Conservation (phyloP, 2,888 invertebrate species). For the Caradrina clavipalpis region DNA sequence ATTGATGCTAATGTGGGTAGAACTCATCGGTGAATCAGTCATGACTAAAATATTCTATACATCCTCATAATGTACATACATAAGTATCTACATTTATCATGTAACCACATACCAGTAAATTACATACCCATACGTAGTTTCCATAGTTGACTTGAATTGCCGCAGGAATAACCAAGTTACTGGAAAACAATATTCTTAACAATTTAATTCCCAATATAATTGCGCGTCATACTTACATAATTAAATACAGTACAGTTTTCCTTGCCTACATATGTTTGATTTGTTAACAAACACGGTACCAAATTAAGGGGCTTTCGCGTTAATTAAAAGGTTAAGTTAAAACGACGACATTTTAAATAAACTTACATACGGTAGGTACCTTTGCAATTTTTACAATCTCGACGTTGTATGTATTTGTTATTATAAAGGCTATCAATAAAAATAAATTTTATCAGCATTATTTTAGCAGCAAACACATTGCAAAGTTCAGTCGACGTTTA, state of each 20-base stretch:
- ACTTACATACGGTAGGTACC: too few relatives aligned
- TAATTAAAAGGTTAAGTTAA: not conserved
- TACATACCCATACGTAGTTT: conserved; percentile 4
- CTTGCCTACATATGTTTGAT: not conserved
- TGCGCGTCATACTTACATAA: not conserved
- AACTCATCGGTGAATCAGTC: conserved; percentile 57
- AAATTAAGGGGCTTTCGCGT: not conserved
- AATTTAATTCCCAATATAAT: conserved; percentile 25
- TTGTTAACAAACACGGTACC: not conserved
- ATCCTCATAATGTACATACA: conserved; percentile 23
- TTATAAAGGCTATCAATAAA: not conserved
- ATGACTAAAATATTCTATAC: conserved; percentile 54
- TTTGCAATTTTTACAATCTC: too few relatives aligned
- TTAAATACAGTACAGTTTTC: not conserved
- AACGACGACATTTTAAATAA: too few relatives aligned
- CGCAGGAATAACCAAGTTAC: conserved; percentile 33
- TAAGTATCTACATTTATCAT: conserved; percentile 26
- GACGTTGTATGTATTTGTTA: not conserved
- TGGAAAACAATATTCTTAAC: conserved; percentile 29
- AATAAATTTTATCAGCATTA: not conserved
- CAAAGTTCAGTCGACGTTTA: conserved; percentile 4
- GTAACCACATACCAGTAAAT: conserved; percentile 30
- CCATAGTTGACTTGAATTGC: conserved; percentile 7
- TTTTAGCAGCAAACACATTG: conserved; percentile 7
- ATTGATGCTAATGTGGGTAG: conserved; percentile 46